Evolutionary conservation across 2,113 vertebrate genomes (phyloP).

Genomic region (Motacilla alba): DNA sequence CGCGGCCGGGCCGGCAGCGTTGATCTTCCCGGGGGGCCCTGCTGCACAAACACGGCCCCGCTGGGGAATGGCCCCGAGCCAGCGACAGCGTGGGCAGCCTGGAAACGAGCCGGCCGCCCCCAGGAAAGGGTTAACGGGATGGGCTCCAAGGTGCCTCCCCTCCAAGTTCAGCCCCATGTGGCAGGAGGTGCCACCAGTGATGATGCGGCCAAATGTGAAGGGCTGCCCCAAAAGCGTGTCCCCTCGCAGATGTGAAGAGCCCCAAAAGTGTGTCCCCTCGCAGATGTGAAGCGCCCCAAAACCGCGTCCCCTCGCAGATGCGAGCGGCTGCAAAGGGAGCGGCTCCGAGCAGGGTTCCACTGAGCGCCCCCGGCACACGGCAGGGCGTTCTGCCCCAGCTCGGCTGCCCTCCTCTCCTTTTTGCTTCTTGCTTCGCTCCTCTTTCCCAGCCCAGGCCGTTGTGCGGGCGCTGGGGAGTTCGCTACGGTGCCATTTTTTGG

Average conservation of each 20-base stretch:
- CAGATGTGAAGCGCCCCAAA: neutral
- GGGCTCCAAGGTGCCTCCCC: neutral
- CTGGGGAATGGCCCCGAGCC: neutral
- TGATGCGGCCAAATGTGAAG: fast-evolving
- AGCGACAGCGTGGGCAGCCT: neutral
- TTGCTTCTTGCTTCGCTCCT: too few relatives aligned
- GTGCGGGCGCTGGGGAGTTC: fast-evolving
- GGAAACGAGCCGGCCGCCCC: neutral
- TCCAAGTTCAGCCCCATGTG: fast-evolving
- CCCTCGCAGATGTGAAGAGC: fast-evolving
- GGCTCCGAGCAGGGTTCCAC: neutral
- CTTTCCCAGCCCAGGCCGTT: neutral
- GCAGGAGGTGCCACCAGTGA: neutral
- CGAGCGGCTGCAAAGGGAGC: fast-evolving
- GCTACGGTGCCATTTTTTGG: fast-evolving
- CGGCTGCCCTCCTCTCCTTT: fast-evolving
- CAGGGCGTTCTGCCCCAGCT: neutral
- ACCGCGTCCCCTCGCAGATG: fast-evolving
- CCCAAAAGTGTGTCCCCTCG: too few relatives aligned
- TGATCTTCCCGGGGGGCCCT: neutral
- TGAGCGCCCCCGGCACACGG: neutral
- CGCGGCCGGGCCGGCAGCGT: neutral
- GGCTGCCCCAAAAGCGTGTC: fast-evolving
- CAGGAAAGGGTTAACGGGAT: neutral
- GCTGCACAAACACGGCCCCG: neutral